A percentile compares a stretch with the other conserved stretches of the same genome.
Conservation (phyloP, 1,140 invertebrate species). For the Halyomorpha halys region DNA sequence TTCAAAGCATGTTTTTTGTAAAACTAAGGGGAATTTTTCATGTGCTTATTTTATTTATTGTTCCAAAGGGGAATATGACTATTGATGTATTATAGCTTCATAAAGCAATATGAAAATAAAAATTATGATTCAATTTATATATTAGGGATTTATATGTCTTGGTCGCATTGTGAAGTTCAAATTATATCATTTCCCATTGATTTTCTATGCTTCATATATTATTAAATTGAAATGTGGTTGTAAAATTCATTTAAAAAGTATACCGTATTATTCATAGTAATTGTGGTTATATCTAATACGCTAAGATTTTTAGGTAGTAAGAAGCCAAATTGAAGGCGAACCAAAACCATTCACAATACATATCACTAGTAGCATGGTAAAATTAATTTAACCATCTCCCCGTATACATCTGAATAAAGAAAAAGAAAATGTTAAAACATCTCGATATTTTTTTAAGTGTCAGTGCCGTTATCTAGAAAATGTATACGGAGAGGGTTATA, state of each 20-base stretch:
- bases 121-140: no score
- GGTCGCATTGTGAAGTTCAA: slow-evolving; percentile 3
- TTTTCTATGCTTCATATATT: slow-evolving; percentile 3
- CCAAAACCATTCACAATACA: slow-evolving; percentile 27
- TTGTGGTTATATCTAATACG: slow-evolving; percentile 2
- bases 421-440: slow-evolving; percentile 8
- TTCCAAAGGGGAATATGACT: no score
- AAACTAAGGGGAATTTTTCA: not conserved
- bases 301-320: slow-evolving; percentile 22
- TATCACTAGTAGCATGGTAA: slow-evolving; percentile 19
- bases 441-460: slow-evolving; percentile 21
- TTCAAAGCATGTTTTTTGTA: not conserved
- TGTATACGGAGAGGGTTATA: slow-evolving; percentile 4
- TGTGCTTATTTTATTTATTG: slow-evolving; percentile 3
- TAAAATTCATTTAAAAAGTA: slow-evolving; percentile 5
- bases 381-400: not conserved
- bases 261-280: slow-evolving; percentile 6
- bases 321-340: slow-evolving; percentile 23
- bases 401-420: slow-evolving; percentile 3
- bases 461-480: slow-evolving; percentile 20
- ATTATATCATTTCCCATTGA: not conserved
- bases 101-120: no score
- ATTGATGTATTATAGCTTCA: no score
- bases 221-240: slow-evolving; percentile 8
- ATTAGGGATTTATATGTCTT: no score